Percentiles rank a stretch among this genome's conserved stretches.
phyloP scores from a whole-genome alignment of 2,797 vertebrate species.

The Phalanger gymnotis region DNA sequence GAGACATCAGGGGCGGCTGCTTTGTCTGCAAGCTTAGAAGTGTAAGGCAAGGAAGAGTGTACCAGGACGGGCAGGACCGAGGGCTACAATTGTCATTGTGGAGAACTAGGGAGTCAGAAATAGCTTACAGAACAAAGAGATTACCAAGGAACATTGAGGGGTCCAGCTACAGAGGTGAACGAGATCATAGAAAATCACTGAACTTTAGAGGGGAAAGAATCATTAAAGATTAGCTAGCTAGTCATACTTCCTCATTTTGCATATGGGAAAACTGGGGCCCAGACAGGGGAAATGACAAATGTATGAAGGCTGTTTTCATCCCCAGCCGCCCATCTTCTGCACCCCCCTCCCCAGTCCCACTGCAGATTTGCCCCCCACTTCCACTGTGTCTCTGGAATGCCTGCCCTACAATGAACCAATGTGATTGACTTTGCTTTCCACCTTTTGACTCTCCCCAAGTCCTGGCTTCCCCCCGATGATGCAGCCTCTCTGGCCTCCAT shows the following conservation, averaged over 20 bases:
- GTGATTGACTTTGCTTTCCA: no score
- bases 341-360: no score
- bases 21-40: not conserved
- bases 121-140: not conserved
- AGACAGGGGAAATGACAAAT: not conserved
- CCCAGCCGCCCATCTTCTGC: no score
- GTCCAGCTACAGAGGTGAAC: not conserved
- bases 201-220: not conserved
- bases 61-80: no score
- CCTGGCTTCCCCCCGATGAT: no score
- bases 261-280: not conserved
- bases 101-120: not conserved
- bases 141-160: not conserved
- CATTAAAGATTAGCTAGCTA: no score
- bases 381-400: no score
- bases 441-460: no score
- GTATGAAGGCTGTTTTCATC: not conserved
- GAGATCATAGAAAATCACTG: not conserved
- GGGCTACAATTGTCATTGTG: no score
- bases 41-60: not conserved
- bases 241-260: not conserved
- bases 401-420: no score
- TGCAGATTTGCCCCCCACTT: no score
- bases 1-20: not conserved
- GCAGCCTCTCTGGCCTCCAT: no score